phyloP scores from a whole-genome alignment of 2,888 invertebrate genomes.

The Therioaphis trifolii region DNA sequence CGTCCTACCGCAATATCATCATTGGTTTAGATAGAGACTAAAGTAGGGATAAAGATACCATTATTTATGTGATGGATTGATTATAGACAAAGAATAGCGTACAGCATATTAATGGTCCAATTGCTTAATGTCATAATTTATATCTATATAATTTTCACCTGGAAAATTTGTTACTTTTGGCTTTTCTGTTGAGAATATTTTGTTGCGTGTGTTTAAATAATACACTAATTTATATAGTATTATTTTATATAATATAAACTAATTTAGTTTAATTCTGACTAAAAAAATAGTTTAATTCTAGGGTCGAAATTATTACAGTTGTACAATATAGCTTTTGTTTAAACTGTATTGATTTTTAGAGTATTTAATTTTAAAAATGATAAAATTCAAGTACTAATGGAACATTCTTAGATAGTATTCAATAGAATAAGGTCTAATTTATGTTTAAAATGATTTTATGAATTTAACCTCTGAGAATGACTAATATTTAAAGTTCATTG shows the following conservation, averaged over 20 bases:
- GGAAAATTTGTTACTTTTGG: not conserved
- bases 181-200: conserved; percentile 30
- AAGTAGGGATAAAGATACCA: not conserved
- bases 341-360: not conserved
- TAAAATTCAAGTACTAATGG: not conserved
- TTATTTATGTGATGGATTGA: not conserved
- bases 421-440: no score
- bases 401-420: not conserved
- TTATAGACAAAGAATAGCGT: not conserved
- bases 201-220: conserved; percentile 14
- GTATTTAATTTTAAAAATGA: not conserved
- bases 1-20: conserved; percentile 6
- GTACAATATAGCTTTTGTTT: not conserved
- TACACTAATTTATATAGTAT: no score
- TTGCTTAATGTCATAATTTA: conserved; percentile 41
- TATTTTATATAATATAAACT: no score
- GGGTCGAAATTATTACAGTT: conserved; percentile 8
- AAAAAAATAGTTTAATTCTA: no score
- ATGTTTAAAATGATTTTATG: no score
- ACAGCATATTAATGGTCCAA: conserved; percentile 22
- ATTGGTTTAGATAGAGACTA: not conserved
- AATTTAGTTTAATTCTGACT: no score
- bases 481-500: not conserved
- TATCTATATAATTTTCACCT: not conserved
- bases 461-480: not conserved